A percentile compares a stretch with the other conserved stretches of the same genome.
phyloP scores from a whole-genome alignment of 2,888 invertebrate genomes.

The Coleophora flavipennella region DNA sequence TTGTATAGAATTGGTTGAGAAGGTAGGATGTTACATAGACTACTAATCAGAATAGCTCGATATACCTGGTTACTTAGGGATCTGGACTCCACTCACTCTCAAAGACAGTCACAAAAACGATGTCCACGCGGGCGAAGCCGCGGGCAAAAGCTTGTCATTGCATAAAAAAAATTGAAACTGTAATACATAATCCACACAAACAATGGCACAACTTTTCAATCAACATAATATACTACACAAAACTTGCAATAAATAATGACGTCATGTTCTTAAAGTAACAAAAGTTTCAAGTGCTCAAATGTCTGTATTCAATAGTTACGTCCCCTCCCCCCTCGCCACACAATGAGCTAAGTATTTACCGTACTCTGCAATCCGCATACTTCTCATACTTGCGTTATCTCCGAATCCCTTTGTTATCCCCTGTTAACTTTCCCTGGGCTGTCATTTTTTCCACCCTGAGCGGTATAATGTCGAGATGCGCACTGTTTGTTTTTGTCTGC shows the following conservation, averaged over 20 bases:
- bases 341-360: conserved; percentile 32
- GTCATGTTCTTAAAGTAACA: conserved; percentile 16
- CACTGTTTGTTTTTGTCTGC: conserved; percentile 50
- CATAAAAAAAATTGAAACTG: too few species aligned
- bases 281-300: conserved; percentile 23
- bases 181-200: too few species aligned
- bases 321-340: conserved; percentile 18
- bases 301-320: too few species aligned
- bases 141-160: too few species aligned
- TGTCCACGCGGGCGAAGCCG: too few species aligned
- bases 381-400: conserved; percentile 46
- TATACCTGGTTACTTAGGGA: too few species aligned
- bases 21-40: too few species aligned
- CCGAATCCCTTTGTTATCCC: conserved; percentile 39
- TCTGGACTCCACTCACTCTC: too few species aligned
- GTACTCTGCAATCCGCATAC: conserved; percentile 42
- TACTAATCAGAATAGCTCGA: too few species aligned
- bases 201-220: too few species aligned
- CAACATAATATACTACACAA: background rate
- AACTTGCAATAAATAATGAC: conserved; percentile 10
- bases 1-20: too few species aligned
- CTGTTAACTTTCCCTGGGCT: conserved; percentile 54
- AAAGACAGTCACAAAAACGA: too few species aligned
- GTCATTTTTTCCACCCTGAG: conserved; percentile 31
- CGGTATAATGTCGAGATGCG: conserved; percentile 37